Evolutionary conservation across 2,797 vertebrate genomes (phyloP), one percentile per base, ranked within the genome.

Genomic region (Rhabdophis nuchalis): DNA sequence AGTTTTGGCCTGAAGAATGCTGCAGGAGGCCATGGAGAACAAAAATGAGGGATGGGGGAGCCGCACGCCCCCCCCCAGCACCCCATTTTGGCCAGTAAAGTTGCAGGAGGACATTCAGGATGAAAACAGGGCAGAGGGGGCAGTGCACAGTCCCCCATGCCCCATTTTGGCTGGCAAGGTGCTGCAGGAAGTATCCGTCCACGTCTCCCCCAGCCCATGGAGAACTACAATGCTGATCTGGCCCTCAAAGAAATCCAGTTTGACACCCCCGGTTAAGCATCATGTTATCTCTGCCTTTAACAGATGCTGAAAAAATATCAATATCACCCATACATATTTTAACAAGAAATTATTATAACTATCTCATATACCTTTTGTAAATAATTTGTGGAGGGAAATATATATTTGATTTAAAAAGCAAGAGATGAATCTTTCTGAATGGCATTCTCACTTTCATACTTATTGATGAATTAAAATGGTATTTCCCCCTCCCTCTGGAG

Each of bases 61-160:
- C 56, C 18, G 5, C 18, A 20, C 0, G 5, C 5, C 1, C 18
- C 18, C 18, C 18, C 56, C 56, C 56, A 56, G 16, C 16, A 6
- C 0, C 18, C 16, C 18, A 0, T 57, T 20, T 57, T 20, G 18
- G 18, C 18, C 18, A 6, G 5, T 57, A 23, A 57, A 57, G 56
- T 57, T 57, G 18, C 56, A 57, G 18, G 56, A 57, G 56, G 5
- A 18, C 5, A 2, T 57, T 57, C 56, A 57, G 56, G 18, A 18
- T 5, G 1, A 57, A 57, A 57, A 57, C 0, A 18, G 16, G 18
- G 18, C 56, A 57, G 16, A 57, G 56, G 56, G 16, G 18, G 18
- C 56, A 16, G 1, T 5, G 0, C 16, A 18, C 1, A 4, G 16
- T 1, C 16, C 2, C 16, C 4, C 4, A 0, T 18, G 56, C 18